These are phyloP conservation scores for Euura saliciscinereae DNA, from an alignment of 1,140 invertebrate species.

Conservation along the genomic window DNA sequence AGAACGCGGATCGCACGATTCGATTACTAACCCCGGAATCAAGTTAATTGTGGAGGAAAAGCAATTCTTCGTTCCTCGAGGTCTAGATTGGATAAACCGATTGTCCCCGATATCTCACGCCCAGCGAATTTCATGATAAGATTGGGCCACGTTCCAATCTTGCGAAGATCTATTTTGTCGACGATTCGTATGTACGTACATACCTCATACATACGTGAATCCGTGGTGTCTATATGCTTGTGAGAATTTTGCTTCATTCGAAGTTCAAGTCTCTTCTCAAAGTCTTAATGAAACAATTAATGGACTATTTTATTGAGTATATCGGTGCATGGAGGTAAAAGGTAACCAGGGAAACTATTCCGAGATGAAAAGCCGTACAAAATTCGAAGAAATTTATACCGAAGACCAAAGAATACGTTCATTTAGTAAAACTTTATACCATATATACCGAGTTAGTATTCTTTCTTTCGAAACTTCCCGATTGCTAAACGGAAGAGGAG, in stretches of 20 bases:
- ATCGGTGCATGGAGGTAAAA: too few species aligned
- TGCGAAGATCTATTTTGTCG: background rate
- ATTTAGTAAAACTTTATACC: background rate
- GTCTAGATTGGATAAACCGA: background rate
- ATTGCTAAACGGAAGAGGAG: background rate
- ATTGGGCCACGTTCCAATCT: constrained; percentile 6
- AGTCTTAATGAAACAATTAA: too few species aligned
- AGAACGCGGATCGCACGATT: background rate
- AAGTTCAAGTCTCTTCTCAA: too few species aligned
- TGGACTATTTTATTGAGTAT: too few species aligned
- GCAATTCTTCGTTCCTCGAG: background rate
- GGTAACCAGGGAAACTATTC: too few species aligned
- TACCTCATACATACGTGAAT: too few species aligned
- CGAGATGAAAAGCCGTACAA: too few species aligned
- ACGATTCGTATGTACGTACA: background rate
- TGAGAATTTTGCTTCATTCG: too few species aligned
- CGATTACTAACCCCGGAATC: background rate
- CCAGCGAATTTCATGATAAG: constrained; percentile 2
- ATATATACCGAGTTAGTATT: background rate
- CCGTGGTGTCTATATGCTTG: too few species aligned
- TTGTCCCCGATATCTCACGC: constrained; percentile 1
- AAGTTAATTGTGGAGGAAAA: background rate
- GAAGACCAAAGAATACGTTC: background rate
- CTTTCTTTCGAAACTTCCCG: background rate
- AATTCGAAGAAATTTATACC: too few species aligned